Conservation (phyloP, 2,888 invertebrate species). For the Ellobium chinense region DNA sequence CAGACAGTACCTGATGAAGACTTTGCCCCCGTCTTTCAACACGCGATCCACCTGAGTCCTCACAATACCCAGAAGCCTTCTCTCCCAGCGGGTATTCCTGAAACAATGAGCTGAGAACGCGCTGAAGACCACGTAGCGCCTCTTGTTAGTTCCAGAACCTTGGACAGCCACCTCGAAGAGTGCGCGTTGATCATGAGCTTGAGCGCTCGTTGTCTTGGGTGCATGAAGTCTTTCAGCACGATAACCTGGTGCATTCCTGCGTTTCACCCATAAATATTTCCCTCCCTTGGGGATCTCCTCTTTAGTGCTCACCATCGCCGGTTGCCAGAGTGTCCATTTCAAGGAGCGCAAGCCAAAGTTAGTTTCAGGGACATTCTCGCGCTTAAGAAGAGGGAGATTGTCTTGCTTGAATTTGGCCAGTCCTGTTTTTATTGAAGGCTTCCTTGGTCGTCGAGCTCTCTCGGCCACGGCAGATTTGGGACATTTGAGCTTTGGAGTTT, state of each 20-base stretch:
- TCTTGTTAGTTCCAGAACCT: neutral
- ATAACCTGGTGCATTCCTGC: conserved; percentile 12
- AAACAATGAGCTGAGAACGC: conserved; percentile 16
- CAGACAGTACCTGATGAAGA: conserved; percentile 11
- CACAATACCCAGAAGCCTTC: neutral
- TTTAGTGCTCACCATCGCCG: conserved; percentile 47
- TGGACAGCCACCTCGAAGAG: conserved; percentile 37
- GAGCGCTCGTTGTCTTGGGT: neutral
- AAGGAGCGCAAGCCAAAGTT: conserved; percentile 55
- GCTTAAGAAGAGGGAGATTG: conserved; percentile 33
- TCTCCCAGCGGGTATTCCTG: neutral
- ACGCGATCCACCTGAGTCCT: conserved; percentile 14
- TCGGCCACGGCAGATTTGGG: neutral
- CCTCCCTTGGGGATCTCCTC: neutral
- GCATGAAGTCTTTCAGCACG: neutral
- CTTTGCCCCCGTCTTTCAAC: neutral
- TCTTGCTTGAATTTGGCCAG: conserved; percentile 15
- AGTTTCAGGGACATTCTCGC: conserved; percentile 59
- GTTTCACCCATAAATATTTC: neutral
- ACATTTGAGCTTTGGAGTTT: neutral
- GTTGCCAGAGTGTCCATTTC: conserved; percentile 63
- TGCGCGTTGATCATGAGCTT: neutral
- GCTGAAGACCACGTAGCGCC: conserved; percentile 22
- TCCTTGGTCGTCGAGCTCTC: neutral
- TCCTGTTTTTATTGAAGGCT: neutral